These are phyloP conservation scores for Heteronetta atricapilla DNA, from an alignment of 2,113 vertebrate genomes.

Conservation along the genomic window DNA sequence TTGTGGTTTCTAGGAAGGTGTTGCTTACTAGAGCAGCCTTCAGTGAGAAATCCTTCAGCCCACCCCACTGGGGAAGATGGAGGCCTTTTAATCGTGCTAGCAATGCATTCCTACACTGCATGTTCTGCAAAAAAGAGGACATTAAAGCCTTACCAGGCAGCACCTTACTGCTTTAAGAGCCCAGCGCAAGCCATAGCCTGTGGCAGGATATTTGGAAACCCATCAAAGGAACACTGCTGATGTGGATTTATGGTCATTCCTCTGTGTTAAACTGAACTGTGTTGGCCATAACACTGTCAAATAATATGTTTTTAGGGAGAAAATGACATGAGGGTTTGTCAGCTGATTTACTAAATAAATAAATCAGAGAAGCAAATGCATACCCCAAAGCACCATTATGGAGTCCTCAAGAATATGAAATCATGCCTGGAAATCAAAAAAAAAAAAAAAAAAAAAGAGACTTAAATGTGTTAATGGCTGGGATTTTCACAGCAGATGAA, in stretches of 20 bases:
- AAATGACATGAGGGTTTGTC: not conserved
- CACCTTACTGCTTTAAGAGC: not conserved
- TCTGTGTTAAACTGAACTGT: not conserved
- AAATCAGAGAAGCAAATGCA: not conserved
- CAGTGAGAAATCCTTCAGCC: not conserved
- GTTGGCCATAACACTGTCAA: not conserved
- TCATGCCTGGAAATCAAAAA: not conserved
- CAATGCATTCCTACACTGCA: not conserved
- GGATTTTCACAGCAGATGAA: not conserved
- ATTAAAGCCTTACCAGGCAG: not conserved
- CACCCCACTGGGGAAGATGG: not conserved
- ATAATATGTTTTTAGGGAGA: not conserved
- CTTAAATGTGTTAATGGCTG: not conserved
- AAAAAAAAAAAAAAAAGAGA: not conserved
- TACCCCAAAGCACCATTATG: not conserved
- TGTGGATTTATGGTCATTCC: not conserved
- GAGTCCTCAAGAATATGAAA: not conserved
- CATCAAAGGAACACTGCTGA: not conserved
- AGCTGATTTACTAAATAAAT: not conserved
- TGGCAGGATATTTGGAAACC: not conserved
- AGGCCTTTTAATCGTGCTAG: not conserved
- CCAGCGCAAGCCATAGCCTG: not conserved
- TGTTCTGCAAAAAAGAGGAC: not conserved
- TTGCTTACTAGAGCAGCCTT: not conserved
- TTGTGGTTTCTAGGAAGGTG: slow-evolving; percentile 43